Evolutionary conservation across 92 coral and sea anemone species (phyloP), one percentile per base, ranked within the genome.

Genomic region (Epizoanthus ramosus): DNA sequence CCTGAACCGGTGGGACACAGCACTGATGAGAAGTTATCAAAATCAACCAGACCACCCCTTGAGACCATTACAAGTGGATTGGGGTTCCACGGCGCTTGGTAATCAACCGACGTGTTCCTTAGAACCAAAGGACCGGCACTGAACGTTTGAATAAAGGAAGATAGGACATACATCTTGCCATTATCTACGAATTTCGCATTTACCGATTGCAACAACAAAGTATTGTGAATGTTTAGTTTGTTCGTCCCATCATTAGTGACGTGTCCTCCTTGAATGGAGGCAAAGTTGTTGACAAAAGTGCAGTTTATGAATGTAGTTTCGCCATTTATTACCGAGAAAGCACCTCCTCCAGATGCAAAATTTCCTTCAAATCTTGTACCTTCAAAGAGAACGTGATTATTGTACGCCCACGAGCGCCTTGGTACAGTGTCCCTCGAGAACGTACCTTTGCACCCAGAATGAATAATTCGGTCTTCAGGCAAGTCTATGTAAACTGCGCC

Each of bases 401-500:
- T 76, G 60, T 85, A 89, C 0, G 22, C 13, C 92, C 92, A 89
- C 7, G 70, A 23, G 15, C 74, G 82, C 82, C 74, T 33, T 61
- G 59, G 82, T 63, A 53, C n/a, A 59, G 47, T 18, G 23, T 24
- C 69, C 57, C 39, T 43, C 3, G 25, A 57, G 17, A 63, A n/a
- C 15, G 69, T 50, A 8, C 18, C 6, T 3, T 35, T 31, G 47
- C 87, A 84, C 19, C 83, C 75, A 28, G 57, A 39, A 15, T 56
- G 53, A 3, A 66, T 31, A 21, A 56, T n/a, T 6, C 17, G 63
- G 69, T 76, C 83, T 13, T 41, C 72, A 21, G 73, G 39, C 77
- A 69, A 25, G 25, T 21, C 53, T 24, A 79, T 6, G 28, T 33
- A 37, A 37, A 85, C 10, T 19, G 89, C 89, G 31, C 89, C 85